These are phyloP conservation scores for Lucifuga dentata DNA, from an alignment of 2,113 vertebrate species.

Conservation along the genomic window DNA sequence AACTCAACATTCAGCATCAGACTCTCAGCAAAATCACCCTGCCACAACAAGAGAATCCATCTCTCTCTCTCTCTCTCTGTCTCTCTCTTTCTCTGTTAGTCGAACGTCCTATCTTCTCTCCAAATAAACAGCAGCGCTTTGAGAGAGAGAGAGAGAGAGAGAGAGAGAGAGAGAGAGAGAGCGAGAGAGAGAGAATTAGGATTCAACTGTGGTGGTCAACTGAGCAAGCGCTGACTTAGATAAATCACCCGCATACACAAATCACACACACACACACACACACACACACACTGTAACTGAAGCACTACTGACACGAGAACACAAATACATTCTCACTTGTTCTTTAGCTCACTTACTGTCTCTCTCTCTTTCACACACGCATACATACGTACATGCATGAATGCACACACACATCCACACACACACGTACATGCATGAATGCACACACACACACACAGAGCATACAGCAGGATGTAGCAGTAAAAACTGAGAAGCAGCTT, in stretches of 20 bases:
- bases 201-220: constrained; percentile 62
- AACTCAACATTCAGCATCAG: too few relatives aligned
- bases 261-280: constrained; percentile 13
- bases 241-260: constrained; percentile 66
- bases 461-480: constrained; percentile 41
- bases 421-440: constrained; percentile 9
- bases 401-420: constrained; percentile 22
- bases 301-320: neutral
- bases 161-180: constrained; percentile 33
- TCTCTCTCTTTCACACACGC: neutral
- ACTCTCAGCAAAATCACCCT: too few relatives aligned
- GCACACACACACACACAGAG: constrained; percentile 11
- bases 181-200: constrained; percentile 58
- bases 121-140: constrained; percentile 76
- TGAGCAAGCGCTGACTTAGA: constrained; percentile 64
- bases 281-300: neutral
- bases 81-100: too few relatives aligned
- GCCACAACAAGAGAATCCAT: too few relatives aligned
- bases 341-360: too few relatives aligned
- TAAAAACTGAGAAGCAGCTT: constrained; percentile 60
- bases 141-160: constrained; percentile 30
- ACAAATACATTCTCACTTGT: neutral
- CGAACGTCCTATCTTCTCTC: constrained; percentile 14
- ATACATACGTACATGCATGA: constrained; percentile 40
- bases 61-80: too few relatives aligned